Percentiles rank a stretch among this genome's conserved stretches.
These are phyloP conservation scores for Malurus alboscapulatus DNA, from an alignment of 2,113 vertebrate species.

Conservation along the genomic window DNA sequence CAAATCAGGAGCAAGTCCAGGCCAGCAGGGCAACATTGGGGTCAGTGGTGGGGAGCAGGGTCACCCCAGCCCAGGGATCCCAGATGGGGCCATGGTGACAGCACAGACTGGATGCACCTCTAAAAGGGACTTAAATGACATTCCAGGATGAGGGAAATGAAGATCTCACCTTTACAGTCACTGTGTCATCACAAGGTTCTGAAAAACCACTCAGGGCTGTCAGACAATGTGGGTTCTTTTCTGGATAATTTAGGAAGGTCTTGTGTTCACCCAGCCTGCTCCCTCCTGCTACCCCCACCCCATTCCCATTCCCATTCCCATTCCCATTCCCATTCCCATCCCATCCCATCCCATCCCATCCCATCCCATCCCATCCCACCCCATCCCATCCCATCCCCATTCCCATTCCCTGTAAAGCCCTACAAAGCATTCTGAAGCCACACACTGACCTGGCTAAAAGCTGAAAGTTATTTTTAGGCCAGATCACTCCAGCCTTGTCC, in stretches of 20 bases:
- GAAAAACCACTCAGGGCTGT: neutral
- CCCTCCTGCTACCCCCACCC: neutral
- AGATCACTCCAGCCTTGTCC: neutral
- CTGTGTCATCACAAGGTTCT: neutral
- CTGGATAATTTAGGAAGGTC: neutral
- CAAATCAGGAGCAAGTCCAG: neutral
- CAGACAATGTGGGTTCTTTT: neutral
- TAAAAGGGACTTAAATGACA: neutral
- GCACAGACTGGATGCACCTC: rapidly evolving
- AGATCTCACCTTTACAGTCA: neutral
- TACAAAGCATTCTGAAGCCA: neutral
- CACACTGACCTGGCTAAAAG: neutral
- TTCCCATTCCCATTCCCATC: neutral
- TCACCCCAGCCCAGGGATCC: neutral
- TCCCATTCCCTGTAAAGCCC: neutral
- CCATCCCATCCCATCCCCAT: rapidly evolving
- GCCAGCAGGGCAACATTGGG: neutral
- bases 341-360: neutral
- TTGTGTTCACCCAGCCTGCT: neutral
- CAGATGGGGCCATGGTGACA: neutral
- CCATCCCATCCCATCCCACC: neutral
- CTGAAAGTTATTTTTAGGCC: neutral
- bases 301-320: neutral
- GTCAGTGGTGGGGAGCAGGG: neutral
- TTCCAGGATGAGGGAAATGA: neutral